Evolutionary conservation across 2,113 vertebrate genomes (phyloP).

Genomic region (Hemichromis elongatus): DNA sequence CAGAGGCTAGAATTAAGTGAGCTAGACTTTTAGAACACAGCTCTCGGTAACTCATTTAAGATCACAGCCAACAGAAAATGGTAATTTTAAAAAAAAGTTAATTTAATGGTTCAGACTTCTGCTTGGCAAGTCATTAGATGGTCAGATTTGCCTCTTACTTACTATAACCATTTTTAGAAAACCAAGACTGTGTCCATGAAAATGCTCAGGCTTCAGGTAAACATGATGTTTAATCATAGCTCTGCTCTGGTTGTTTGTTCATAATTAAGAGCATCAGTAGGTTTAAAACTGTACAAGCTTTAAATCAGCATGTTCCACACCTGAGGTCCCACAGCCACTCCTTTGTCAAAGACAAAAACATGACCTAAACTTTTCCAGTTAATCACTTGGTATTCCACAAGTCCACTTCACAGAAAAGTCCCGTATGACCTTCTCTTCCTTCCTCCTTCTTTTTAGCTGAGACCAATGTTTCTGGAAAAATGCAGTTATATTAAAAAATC

Average conservation of each 20-base stretch:
- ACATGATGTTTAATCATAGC: not conserved
- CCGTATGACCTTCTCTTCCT: not conserved
- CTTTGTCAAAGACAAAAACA: not conserved
- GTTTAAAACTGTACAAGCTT: not conserved
- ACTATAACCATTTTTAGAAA: not conserved
- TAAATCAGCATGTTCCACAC: not conserved
- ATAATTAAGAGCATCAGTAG: not conserved
- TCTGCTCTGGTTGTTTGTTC: not conserved
- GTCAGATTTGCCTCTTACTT: not conserved
- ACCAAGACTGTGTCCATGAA: not conserved
- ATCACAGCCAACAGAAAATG: not conserved
- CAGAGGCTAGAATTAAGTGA: not conserved
- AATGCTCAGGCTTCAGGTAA: not conserved
- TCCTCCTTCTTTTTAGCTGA: too few relatives aligned
- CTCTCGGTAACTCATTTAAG: not conserved
- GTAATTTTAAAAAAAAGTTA: not conserved
- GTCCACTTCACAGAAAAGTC: not conserved
- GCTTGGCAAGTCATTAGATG: not conserved
- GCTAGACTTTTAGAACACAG: not conserved
- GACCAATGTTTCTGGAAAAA: too few relatives aligned
- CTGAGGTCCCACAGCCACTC: not conserved
- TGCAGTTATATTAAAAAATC: too few relatives aligned
- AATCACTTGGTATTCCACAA: not conserved
- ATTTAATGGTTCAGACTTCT: not conserved
- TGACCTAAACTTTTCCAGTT: not conserved